phyloP scores from a whole-genome alignment of 2,888 invertebrate genomes.

The Azorinus chamasolen region DNA sequence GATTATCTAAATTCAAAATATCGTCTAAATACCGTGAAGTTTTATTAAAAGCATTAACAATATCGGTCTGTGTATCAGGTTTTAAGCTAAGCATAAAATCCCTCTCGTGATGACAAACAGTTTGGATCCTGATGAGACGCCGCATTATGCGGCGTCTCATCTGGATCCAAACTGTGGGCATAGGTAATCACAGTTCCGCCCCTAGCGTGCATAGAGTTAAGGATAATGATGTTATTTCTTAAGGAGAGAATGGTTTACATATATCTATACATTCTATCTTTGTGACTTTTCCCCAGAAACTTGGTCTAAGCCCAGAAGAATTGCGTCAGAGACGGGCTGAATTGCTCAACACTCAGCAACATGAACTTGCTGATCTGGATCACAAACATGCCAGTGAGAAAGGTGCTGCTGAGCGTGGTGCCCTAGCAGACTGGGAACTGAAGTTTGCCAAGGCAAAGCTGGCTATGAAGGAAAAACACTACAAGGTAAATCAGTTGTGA shows the following conservation, averaged over 20 bases:
- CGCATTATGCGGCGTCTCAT: too few species aligned
- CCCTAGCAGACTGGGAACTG: constrained; percentile 84
- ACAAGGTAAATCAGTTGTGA: constrained; percentile 83
- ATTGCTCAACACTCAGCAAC: constrained; percentile 81
- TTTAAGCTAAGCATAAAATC: too few species aligned
- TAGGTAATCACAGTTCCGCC: not conserved
- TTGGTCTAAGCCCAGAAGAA: constrained; percentile 80
- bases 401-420: constrained; percentile 74
- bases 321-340: constrained; percentile 76
- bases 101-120: too few species aligned
- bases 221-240: too few species aligned
- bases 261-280: too few species aligned
- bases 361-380: constrained; percentile 81
- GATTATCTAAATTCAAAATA: too few species aligned
- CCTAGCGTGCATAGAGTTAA: not conserved
- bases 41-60: too few species aligned
- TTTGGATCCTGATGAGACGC: too few species aligned
- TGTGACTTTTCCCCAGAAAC: constrained; percentile 68
- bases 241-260: too few species aligned
- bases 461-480: constrained; percentile 83
- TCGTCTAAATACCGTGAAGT: too few species aligned
- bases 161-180: too few species aligned
- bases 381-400: constrained; percentile 76
- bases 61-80: too few species aligned
- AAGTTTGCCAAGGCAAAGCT: constrained; percentile 83